Base-by-base conservation (phyloP, 92 coral and sea anemone species). In the Phenganax marumi region DNA sequence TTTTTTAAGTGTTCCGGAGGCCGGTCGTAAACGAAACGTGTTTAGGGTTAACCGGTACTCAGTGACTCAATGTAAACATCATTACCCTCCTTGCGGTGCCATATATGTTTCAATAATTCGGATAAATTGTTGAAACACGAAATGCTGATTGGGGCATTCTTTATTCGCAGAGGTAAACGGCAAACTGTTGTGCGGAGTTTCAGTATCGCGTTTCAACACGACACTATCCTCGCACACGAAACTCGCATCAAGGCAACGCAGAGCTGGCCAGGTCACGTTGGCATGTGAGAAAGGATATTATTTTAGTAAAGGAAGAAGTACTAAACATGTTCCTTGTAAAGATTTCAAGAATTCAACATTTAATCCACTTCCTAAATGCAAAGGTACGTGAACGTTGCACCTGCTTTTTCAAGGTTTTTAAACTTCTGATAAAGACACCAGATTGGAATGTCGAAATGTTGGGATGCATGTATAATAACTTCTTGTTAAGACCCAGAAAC, bases 221-320 rank as follows among this genome's bases (percentile, higher is more conserved):
- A 78, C 43, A 63, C 73, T 90, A 8, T 92, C 97, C 0, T 68
- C 76, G 0, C 75, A 85, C 68, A 85, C 89, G 48, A 69, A 7
- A 52, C 58, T 91, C 18, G 70, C 66, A 4, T 13, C 68, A 21
- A 82, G 64, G 13, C 51, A 69, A 26, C 80, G 81, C 8, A 50
- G 50, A 52, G 33, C 47, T 18, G 73, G 12, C 65, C 24, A 52
- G 19, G 79, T 76, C 57, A 91, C 76, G 65, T 82, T 89, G 16
- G 39, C 54, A 43, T 91, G 97, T 52, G 76, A 14, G 4, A 76
- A 85, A 52, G 90, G 88, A 17, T 75, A 81, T 47, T 76, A 3
- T 3, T 80, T 91, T 84, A 78, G 47, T 17, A 86, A 84, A 56
- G 82, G 89, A 33, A 74, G 51, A 60, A 61, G 57, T 12, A 48